Evolutionary conservation across 2,113 vertebrate species (phyloP).

Genomic region (Lepus europaeus): DNA sequence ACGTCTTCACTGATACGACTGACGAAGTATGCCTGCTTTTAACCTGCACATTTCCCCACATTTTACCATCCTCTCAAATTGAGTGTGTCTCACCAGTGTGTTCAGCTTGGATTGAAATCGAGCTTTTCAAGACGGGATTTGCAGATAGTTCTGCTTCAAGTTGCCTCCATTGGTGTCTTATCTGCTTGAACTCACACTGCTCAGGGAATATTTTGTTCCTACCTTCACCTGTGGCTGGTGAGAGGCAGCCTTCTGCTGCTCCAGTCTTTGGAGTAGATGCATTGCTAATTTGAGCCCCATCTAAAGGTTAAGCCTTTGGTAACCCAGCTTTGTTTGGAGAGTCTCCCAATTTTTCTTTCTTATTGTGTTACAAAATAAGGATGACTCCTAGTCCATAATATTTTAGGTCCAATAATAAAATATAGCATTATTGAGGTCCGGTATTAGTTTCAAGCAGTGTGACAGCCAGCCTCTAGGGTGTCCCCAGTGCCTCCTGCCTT

Average conservation of each 20-base stretch:
- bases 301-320: not conserved
- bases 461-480: not conserved
- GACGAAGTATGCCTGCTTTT: slow-evolving; percentile 8
- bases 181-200: not conserved
- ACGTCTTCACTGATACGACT: slow-evolving; percentile 1
- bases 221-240: not conserved
- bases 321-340: not conserved
- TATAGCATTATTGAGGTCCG: not conserved
- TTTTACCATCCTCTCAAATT: slow-evolving; percentile 45
- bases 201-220: not conserved
- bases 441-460: not conserved
- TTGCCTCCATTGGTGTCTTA: not conserved
- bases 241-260: not conserved
- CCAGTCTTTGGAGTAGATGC: not conserved
- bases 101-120: slow-evolving; percentile 36
- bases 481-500: not conserved
- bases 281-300: not conserved
- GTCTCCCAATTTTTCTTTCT: slow-evolving; percentile 1
- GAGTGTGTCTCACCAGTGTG: not conserved
- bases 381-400: not conserved
- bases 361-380: slow-evolving; percentile 29
- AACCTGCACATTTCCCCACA: not conserved
- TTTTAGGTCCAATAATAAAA: not conserved
- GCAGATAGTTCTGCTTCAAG: not conserved
- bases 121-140: slow-evolving; percentile 24